phyloP scores from a whole-genome alignment of 2,113 vertebrate genomes.

The Cephalopholis sonnerati region DNA sequence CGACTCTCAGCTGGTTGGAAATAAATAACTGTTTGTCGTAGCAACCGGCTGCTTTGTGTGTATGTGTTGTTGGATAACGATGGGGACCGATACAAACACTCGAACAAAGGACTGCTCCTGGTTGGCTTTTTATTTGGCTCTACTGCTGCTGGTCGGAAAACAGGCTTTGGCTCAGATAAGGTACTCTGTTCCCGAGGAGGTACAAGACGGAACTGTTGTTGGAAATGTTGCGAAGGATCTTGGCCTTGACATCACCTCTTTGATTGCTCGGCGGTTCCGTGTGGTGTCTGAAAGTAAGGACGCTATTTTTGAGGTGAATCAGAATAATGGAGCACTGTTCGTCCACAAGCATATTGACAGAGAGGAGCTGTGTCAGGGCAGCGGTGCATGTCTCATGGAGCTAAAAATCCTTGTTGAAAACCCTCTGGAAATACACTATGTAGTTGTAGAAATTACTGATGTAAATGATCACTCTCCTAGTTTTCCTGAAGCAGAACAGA shows the following conservation, averaged over 20 bases:
- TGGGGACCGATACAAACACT: too few relatives aligned
- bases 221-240: slow-evolving; percentile 81
- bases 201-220: slow-evolving; percentile 71
- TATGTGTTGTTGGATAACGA: background rate
- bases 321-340: slow-evolving; percentile 78
- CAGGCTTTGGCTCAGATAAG: slow-evolving; percentile 64
- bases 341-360: slow-evolving; percentile 74
- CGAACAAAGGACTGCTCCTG: too few relatives aligned
- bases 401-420: slow-evolving; percentile 76
- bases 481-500: slow-evolving; percentile 62
- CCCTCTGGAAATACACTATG: slow-evolving; percentile 78
- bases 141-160: slow-evolving; percentile 19
- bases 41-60: accelerated
- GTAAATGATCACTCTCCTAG: slow-evolving; percentile 75
- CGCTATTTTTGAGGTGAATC: slow-evolving; percentile 73
- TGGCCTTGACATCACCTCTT: slow-evolving; percentile 67
- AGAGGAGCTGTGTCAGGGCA: slow-evolving; percentile 67
- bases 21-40: background rate
- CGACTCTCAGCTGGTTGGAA: accelerated
- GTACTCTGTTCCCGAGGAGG: slow-evolving; percentile 80
- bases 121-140: too few relatives aligned
- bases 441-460: slow-evolving; percentile 73
- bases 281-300: slow-evolving; percentile 71
- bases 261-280: slow-evolving; percentile 65
- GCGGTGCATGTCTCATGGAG: slow-evolving; percentile 64